Conservation (phyloP, 1,140 invertebrate genomes). For the Trichonephila clavata region DNA sequence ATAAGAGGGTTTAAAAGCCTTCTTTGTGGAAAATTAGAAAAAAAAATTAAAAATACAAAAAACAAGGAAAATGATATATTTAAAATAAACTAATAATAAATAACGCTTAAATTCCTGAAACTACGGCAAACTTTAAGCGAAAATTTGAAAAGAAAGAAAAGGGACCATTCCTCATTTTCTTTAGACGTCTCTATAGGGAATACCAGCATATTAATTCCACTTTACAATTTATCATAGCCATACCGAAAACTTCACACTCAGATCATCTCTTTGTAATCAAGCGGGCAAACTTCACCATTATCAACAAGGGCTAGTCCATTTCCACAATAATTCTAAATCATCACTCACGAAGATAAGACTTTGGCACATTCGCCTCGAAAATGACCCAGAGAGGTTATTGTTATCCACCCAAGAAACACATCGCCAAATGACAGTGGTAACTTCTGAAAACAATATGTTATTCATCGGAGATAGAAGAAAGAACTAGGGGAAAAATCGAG, state of each 20-base stretch:
- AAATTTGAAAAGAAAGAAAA: too few species aligned
- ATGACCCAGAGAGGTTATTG: neutral
- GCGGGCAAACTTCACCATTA: neutral
- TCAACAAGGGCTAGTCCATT: neutral
- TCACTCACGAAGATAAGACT: too few species aligned
- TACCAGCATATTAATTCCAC: neutral
- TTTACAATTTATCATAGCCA: neutral
- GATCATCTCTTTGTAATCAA: neutral
- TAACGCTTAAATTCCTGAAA: too few species aligned
- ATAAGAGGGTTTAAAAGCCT: too few species aligned
- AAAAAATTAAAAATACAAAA: too few species aligned
- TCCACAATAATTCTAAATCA: too few species aligned
- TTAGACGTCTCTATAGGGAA: neutral
- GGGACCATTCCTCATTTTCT: neutral
- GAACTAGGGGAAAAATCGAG: neutral
- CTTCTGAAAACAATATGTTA: neutral
- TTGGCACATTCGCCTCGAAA: neutral
- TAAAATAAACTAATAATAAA: too few species aligned
- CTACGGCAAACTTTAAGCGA: too few species aligned
- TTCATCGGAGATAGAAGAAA: neutral
- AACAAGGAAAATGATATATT: too few species aligned
- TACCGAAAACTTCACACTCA: neutral
- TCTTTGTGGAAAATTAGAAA: too few species aligned
- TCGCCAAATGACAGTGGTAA: neutral
- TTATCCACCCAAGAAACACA: too few species aligned